phyloP scores from a whole-genome alignment of 2,888 invertebrate genomes.

The Philereme vetulata region DNA sequence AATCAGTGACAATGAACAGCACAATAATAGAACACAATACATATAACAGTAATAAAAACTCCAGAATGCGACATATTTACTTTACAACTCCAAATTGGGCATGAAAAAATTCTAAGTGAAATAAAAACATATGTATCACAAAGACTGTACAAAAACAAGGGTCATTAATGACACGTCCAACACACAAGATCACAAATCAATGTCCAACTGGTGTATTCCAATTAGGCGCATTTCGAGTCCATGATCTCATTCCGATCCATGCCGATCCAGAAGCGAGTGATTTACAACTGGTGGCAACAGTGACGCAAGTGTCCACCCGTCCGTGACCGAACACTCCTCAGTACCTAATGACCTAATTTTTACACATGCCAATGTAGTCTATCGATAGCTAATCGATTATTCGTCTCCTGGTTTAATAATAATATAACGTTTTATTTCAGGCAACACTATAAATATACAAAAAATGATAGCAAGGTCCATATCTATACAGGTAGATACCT shows the following conservation, averaged over 20 bases:
- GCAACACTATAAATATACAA: too few relatives aligned
- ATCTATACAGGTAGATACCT: too few relatives aligned
- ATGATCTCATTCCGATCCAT: constrained; percentile 58
- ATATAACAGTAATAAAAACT: too few relatives aligned
- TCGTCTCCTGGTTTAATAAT: background rate
- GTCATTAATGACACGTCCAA: constrained; percentile 13
- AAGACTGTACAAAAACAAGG: constrained; percentile 8
- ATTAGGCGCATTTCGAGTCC: constrained; percentile 33
- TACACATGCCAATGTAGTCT: constrained; percentile 53
- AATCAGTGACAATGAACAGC: too few relatives aligned
- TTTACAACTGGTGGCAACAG: constrained; percentile 43
- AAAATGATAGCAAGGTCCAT: too few relatives aligned
- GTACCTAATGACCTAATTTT: constrained; percentile 71
- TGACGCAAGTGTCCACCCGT: constrained; percentile 76
- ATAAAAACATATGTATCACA: background rate
- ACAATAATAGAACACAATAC: too few relatives aligned
- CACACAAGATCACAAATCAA: constrained; percentile 36
- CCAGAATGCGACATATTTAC: too few relatives aligned
- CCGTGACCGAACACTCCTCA: constrained; percentile 80
- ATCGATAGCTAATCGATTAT: constrained; percentile 49
- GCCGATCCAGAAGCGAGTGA: constrained; percentile 50
- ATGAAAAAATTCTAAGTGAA: background rate
- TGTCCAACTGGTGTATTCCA: constrained; percentile 34
- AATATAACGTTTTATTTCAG: too few relatives aligned
- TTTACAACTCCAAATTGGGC: background rate